Conservation (phyloP, 2,797 vertebrate species). For the Aplochiton taeniatus region DNA sequence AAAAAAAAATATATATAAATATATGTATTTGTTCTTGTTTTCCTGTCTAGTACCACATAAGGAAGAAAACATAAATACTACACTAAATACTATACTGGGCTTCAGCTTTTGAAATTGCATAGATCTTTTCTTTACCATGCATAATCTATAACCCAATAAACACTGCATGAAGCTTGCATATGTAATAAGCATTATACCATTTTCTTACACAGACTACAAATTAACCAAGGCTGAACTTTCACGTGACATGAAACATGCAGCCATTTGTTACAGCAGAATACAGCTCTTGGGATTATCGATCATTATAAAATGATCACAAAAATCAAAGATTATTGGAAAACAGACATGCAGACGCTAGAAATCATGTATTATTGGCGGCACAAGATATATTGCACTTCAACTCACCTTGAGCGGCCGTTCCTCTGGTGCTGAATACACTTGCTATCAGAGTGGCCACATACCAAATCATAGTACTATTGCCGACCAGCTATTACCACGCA, state of each 20-base stretch:
- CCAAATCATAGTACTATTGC: slow-evolving; percentile 97
- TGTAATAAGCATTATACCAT: no score
- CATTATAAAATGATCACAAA: slow-evolving; percentile 33
- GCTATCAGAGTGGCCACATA: slow-evolving; percentile 94
- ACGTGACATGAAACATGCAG: slow-evolving; percentile 59
- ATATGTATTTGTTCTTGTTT: no score
- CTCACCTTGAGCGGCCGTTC: slow-evolving; percentile 88
- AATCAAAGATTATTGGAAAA: slow-evolving; percentile 34
- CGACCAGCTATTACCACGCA: slow-evolving; percentile 89
- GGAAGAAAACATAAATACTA: no score
- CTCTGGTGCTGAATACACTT: slow-evolving; percentile 84
- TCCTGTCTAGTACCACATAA: no score
- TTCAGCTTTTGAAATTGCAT: no score
- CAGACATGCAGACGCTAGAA: slow-evolving; percentile 38
- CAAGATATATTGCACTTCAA: slow-evolving; percentile 73
- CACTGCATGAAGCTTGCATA: neutral
- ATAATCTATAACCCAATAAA: neutral
- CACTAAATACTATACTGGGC: no score
- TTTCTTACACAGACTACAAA: slow-evolving; percentile 10
- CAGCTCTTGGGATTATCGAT: slow-evolving; percentile 41
- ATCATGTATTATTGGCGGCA: slow-evolving; percentile 51
- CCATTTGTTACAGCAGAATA: slow-evolving; percentile 59
- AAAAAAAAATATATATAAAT: slow-evolving; percentile 14
- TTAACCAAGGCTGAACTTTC: slow-evolving; percentile 61
- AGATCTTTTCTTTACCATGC: neutral